These are phyloP conservation scores for Volucella inflata DNA, from an alignment of 2,888 invertebrate species.

Conservation along the genomic window DNA sequence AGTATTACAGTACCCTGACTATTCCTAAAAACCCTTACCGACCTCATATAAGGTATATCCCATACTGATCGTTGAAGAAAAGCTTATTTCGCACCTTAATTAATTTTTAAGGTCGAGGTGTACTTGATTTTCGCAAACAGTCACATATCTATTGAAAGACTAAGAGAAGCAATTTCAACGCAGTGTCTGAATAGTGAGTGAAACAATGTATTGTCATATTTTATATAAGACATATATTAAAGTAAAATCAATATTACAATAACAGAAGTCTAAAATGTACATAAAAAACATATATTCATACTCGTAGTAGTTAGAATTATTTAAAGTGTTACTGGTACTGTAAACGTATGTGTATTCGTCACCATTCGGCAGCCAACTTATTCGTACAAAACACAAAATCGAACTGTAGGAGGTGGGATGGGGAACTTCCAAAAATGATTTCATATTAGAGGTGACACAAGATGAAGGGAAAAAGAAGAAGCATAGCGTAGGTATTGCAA, in stretches of 20 bases:
- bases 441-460: slow-evolving; percentile 4
- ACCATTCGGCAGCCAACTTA: slow-evolving; percentile 57
- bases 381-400: slow-evolving; percentile 58
- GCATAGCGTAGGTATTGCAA: slow-evolving; percentile 47
- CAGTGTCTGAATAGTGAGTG: not conserved
- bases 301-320: slow-evolving; percentile 44
- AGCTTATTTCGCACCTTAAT: too few species aligned
- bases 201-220: slow-evolving; percentile 66
- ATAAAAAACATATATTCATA: slow-evolving; percentile 66
- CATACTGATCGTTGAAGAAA: too few species aligned
- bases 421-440: slow-evolving; percentile 25
- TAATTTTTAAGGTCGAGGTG: too few species aligned
- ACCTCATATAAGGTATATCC: too few species aligned
- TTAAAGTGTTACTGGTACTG: slow-evolving; percentile 62
- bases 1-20: too few species aligned
- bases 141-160: not conserved
- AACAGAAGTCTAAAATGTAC: slow-evolving; percentile 73
- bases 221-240: slow-evolving; percentile 74
- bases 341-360: slow-evolving; percentile 37
- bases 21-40: too few species aligned
- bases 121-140: too few species aligned
- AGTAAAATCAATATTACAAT: slow-evolving; percentile 74
- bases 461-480: slow-evolving; percentile 25
- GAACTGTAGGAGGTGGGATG: slow-evolving; percentile 32
- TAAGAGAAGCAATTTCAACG: not conserved